Evolutionary conservation across 2,888 invertebrate species (phyloP), one percentile per base, ranked within the genome.

Genomic region (Polietes domitor): DNA sequence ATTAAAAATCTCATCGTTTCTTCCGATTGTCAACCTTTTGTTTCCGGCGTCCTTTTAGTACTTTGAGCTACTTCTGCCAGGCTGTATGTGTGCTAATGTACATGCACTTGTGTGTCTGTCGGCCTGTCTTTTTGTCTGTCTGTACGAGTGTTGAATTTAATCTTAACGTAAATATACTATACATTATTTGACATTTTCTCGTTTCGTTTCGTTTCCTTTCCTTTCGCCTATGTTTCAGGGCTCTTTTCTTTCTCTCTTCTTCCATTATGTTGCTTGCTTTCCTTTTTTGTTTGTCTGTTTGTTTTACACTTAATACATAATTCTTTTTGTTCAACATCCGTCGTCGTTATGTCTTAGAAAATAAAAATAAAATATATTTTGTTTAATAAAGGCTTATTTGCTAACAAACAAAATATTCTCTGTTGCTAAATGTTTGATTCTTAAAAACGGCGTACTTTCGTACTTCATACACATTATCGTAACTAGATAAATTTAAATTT

Each of bases 101-200:
- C 28, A 65, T 19, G 65, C 2, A 65, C 3, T 65, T 41, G 37
- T 17, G 37, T 63, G 61, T 63, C 32, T 58, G 2, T 71, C 17
- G 26, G 15, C n/a, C n/a, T n/a, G 47, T 43, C 6, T 55, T 19
- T 43, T 32, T 28, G 7, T 37, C 10, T 72, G 55, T 63, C 41
- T 21, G 63, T 65, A n/a, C 43, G n/a, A 55, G 7, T 43, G 26
- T 74, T 61, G 50, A 72, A 58, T 73, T 77, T 80, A 37, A 70
- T 47, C 63, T 77, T 80, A 77, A 26, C 26, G 47, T 61, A 53
- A 43, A 53, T 74, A 74, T 77, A 75, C 15, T 68, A 68, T 68
- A 68, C 68, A 68, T 68, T 37, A 41, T 41, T 41, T 65, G 41
- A 65, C 63, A 63, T 63, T 63, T 32, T 63, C 15, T 32, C 28